Conservation (phyloP, 2,113 vertebrate genomes). For the Rynchops niger region DNA sequence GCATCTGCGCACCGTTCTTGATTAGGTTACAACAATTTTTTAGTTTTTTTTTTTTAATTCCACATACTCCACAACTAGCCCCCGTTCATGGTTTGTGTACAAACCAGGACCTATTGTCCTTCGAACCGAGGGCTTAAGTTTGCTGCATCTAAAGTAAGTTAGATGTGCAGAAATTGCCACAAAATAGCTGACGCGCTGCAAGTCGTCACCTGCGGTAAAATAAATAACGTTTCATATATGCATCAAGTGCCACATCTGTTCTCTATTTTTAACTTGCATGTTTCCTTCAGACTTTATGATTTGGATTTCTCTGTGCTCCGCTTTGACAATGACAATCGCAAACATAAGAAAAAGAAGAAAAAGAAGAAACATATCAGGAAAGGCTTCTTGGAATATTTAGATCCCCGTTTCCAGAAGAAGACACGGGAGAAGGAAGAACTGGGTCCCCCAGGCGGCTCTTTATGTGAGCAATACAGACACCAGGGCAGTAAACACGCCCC, state of each 20-base stretch:
- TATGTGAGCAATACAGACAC: slow-evolving; percentile 49
- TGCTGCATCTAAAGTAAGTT: not conserved
- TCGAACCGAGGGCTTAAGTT: not conserved
- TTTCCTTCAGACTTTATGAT: slow-evolving; percentile 67
- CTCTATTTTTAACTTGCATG: slow-evolving; percentile 35
- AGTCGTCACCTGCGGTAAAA: slow-evolving; percentile 24
- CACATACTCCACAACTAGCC: not conserved
- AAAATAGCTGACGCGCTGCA: not conserved
- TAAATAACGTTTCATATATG: not conserved
- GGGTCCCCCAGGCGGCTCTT: not conserved
- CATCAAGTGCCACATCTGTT: slow-evolving; percentile 28
- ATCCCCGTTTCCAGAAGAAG: slow-evolving; percentile 23
- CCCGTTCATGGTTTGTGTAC: not conserved
- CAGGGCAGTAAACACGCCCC: slow-evolving; percentile 56
- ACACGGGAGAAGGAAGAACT: slow-evolving; percentile 30
- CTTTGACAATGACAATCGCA: slow-evolving; percentile 75
- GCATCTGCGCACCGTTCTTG: not conserved
- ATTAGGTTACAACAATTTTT: not conserved
- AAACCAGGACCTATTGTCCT: not conserved
- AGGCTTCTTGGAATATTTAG: slow-evolving; percentile 37
- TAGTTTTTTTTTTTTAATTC: not conserved
- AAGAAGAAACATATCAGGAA: slow-evolving; percentile 77
- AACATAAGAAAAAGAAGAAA: slow-evolving; percentile 86
- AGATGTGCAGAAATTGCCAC: not conserved
- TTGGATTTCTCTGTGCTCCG: slow-evolving; percentile 70